phyloP scores from a whole-genome alignment of 2,113 vertebrate species.

The Hepsetus odoe region DNA sequence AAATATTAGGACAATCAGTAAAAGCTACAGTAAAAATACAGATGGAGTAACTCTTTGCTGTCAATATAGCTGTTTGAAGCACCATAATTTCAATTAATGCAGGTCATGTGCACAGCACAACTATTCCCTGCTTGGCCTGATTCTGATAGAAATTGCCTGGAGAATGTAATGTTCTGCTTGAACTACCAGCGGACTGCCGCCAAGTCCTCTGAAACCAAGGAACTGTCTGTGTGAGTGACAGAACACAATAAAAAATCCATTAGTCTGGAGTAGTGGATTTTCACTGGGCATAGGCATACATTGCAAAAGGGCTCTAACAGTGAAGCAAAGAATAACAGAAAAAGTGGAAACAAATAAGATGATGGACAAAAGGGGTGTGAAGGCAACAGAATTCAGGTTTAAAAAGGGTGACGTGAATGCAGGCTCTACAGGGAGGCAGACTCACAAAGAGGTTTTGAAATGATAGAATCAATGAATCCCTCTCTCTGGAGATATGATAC shows the following conservation, averaged over 20 bases:
- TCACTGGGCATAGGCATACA: slow-evolving; percentile 39
- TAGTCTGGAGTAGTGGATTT: slow-evolving; percentile 43
- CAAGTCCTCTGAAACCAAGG: slow-evolving; percentile 43
- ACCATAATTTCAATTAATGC: slow-evolving; percentile 56
- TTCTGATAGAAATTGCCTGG: slow-evolving; percentile 51
- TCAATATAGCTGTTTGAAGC: slow-evolving; percentile 19
- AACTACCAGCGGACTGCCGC: slow-evolving; percentile 51
- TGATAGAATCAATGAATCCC: slow-evolving; percentile 15
- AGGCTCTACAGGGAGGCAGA: slow-evolving; percentile 3
- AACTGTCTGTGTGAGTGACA: slow-evolving; percentile 50
- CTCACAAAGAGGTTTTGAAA: slow-evolving; percentile 18
- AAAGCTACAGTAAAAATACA: not conserved
- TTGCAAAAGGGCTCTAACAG: slow-evolving; percentile 25
- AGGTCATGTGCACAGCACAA: slow-evolving; percentile 44
- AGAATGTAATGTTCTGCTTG: slow-evolving; percentile 59
- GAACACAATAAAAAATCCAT: slow-evolving; percentile 56
- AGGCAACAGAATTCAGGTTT: slow-evolving; percentile 18
- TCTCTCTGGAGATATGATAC: slow-evolving; percentile 2
- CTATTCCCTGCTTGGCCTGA: slow-evolving; percentile 40
- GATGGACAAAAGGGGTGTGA: not conserved
- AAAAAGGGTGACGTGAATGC: slow-evolving; percentile 14
- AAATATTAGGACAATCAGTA: not conserved
- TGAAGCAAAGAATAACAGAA: slow-evolving; percentile 7
- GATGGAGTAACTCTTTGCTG: not conserved
- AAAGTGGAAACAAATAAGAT: slow-evolving; percentile 25